phyloP scores from a whole-genome alignment of 2,888 invertebrate species.

The Drosophila sordidula region DNA sequence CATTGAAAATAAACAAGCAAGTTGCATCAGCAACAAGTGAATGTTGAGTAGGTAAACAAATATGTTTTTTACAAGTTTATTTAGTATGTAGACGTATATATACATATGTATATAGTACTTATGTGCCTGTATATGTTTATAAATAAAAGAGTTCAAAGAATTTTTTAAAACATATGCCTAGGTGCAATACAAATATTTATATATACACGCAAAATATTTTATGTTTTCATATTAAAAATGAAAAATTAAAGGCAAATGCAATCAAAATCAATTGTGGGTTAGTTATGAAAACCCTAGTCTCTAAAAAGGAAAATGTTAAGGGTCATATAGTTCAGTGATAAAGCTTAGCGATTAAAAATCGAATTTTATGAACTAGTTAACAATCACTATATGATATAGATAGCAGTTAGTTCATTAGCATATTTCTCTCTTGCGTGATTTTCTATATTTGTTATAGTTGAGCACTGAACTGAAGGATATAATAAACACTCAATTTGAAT shows the following conservation, averaged over 20 bases:
- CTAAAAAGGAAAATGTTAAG: background rate
- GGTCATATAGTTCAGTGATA: background rate
- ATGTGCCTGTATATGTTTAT: too few species aligned
- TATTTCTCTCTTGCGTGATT: background rate
- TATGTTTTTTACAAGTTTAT: too few species aligned
- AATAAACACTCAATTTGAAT: constrained; percentile 76
- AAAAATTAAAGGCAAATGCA: background rate
- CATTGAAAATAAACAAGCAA: too few species aligned
- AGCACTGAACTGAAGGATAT: constrained; percentile 7
- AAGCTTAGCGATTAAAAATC: background rate
- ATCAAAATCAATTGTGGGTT: background rate
- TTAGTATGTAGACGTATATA: too few species aligned
- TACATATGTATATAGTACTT: too few species aligned
- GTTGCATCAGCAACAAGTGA: too few species aligned
- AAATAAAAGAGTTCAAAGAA: too few species aligned
- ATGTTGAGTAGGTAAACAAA: too few species aligned
- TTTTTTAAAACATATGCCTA: background rate
- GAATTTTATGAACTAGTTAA: background rate
- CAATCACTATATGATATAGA: background rate
- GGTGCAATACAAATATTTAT: too few species aligned
- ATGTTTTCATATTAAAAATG: too few species aligned
- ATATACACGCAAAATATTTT: too few species aligned
- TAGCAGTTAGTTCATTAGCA: background rate
- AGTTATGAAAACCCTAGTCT: background rate
- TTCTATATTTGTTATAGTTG: background rate